A percentile compares a stretch with the other conserved stretches of the same genome.
These are phyloP conservation scores for Thunnus albacares DNA, from an alignment of 2,797 vertebrate species.

Conservation along the genomic window DNA sequence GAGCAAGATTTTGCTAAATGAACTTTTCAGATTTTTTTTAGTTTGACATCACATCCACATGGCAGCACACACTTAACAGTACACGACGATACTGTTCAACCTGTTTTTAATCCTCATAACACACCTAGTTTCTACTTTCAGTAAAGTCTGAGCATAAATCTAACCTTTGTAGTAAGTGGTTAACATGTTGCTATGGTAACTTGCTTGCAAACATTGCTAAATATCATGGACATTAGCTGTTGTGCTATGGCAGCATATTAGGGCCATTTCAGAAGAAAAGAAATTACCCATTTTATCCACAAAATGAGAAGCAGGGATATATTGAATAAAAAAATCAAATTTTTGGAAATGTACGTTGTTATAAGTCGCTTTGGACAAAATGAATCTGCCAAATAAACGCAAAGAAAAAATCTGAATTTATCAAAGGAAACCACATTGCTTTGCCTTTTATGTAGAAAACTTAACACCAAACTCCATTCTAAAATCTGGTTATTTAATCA, in stretches of 20 bases:
- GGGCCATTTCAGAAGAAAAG: not conserved
- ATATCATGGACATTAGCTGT: slow-evolving; percentile 1
- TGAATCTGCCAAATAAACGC: not conserved
- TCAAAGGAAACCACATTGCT: not conserved
- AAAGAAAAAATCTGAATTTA: not conserved
- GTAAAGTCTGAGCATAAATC: not conserved
- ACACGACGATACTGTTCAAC: slow-evolving; percentile 5
- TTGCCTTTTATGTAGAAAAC: not conserved
- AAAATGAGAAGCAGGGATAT: not conserved
- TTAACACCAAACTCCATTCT: not conserved
- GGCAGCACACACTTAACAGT: slow-evolving; percentile 31
- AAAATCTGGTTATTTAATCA: not conserved
- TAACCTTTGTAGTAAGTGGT: slow-evolving; percentile 1
- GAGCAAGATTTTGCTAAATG: not conserved
- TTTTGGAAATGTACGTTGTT: not conserved
- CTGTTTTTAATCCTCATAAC: not conserved
- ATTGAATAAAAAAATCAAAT: not conserved
- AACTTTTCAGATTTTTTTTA: not conserved
- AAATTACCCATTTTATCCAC: not conserved
- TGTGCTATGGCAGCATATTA: not conserved
- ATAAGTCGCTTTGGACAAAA: slow-evolving; percentile 2
- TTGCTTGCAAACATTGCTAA: not conserved
- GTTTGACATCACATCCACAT: not conserved
- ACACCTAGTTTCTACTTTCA: not conserved
- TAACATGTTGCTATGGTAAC: not conserved